These are phyloP conservation scores for Dugesia japonica DNA, from an alignment of 2,888 invertebrate species.

Conservation along the genomic window DNA sequence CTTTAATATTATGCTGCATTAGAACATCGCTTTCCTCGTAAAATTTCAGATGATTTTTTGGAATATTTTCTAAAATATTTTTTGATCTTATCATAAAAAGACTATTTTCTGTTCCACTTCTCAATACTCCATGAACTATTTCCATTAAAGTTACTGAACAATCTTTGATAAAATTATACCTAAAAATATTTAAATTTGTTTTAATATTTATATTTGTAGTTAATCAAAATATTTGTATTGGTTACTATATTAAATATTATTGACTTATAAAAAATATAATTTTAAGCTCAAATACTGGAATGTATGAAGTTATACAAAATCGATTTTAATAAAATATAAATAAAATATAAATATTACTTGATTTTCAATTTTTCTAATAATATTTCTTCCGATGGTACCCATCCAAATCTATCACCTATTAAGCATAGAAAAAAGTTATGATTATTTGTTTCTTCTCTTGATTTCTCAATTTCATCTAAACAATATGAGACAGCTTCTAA, in stretches of 20 bases:
- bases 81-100: constrained; percentile 37
- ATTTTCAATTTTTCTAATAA: constrained; percentile 35
- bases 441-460: constrained; percentile 40
- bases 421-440: constrained; percentile 44
- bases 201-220: not conserved
- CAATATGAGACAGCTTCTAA: constrained; percentile 42
- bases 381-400: constrained; percentile 37
- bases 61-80: constrained; percentile 35
- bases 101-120: constrained; percentile 38
- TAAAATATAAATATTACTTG: not conserved
- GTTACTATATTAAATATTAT: not conserved
- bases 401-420: constrained; percentile 38
- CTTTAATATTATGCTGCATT: constrained; percentile 28
- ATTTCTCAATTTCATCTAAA: constrained; percentile 44
- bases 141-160: constrained; percentile 40
- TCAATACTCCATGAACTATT: constrained; percentile 38
- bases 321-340: not conserved
- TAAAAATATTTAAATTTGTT: constrained; percentile 23
- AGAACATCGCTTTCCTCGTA: constrained; percentile 24
- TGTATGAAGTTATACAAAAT: not conserved
- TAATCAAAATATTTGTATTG: not conserved
- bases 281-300: not conserved
- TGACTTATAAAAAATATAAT: too few relatives aligned
- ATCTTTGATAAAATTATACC: constrained; percentile 38
- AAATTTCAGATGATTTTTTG: constrained; percentile 35